Evolutionary conservation across 2,888 invertebrate species (phyloP), one percentile per base, ranked within the genome.

Genomic region (Oegoconia quadripuncta): DNA sequence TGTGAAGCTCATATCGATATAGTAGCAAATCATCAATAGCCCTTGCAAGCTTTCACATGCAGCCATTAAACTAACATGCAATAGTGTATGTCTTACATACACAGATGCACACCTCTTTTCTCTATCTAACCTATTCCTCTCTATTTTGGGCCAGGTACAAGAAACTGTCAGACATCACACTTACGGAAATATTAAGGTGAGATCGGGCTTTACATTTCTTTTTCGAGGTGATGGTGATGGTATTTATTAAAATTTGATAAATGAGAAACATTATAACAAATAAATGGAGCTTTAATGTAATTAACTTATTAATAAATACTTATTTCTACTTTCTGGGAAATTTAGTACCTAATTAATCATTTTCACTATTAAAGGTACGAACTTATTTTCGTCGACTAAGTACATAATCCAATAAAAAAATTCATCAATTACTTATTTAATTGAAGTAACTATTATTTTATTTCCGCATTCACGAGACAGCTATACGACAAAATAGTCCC

Each of bases 181-280:
- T 81, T 91, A 89, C 81, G 91, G 91, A 88, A 91, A 90, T 79
- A 91, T 91, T 76, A 91, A 91, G 91, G 91, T 91, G 90, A 86
- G 83, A 78, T 55, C 66, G 64, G 81, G 77, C 69, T 78, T 71
- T 16, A 48, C 39, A 55, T 61, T 68, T 55, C 44, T 52, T 48
- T 50, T 50, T 56, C 64, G 64, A 64, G 67, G 42, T 62, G 72
- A 62, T 60, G 54, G 59, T 42, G 26, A 26, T n/a, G n/a, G n/a
- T n/a, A n/a, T n/a, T n/a, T n/a, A n/a, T 13, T 27, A 13, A 27
- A 27, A 27, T 11, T 12, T n/a, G n/a, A n/a, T n/a, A n/a, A 22
- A 2, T 22, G 9, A 22, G 7, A 27, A 13, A 2, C 13, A 12
- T 14, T 11, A 27, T 7, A 27, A 13, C 13, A 13, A 14, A 13